Evolutionary conservation across 2,113 vertebrate genomes (phyloP).

Genomic region (Pseudonaja textilis): DNA sequence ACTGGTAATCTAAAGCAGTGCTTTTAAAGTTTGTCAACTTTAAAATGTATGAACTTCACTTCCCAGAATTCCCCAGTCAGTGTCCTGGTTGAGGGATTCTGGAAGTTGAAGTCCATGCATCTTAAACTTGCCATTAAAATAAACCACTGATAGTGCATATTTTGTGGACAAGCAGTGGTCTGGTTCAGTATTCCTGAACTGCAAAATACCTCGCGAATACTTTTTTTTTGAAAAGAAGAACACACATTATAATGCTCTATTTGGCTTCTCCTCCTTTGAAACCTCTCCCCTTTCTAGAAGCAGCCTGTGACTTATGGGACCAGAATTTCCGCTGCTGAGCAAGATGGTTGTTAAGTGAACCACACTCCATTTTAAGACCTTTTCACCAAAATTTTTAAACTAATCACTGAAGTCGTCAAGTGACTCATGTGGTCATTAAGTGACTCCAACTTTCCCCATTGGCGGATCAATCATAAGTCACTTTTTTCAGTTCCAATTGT

Average conservation of each 20-base stretch:
- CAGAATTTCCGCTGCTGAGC: too few relatives aligned
- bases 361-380: too few relatives aligned
- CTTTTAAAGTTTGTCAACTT: neutral
- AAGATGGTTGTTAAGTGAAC: too few relatives aligned
- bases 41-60: neutral
- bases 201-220: too few relatives aligned
- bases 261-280: neutral
- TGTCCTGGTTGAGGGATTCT: neutral
- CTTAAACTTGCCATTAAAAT: neutral
- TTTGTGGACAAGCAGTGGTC: neutral
- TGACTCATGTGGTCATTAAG: too few relatives aligned
- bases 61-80: neutral
- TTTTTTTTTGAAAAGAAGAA: neutral
- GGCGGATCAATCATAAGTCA: too few relatives aligned
- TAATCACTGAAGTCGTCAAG: too few relatives aligned
- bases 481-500: neutral
- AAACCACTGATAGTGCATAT: neutral
- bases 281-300: too few relatives aligned
- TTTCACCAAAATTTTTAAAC: too few relatives aligned
- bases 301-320: too few relatives aligned
- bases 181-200: neutral
- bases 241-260: rapidly evolving
- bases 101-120: neutral
- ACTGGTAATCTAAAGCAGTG: neutral
- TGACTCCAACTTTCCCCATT: too few relatives aligned